Base-by-base conservation (phyloP, 1,140 invertebrate genomes). In the Drosophila aff. region DNA sequence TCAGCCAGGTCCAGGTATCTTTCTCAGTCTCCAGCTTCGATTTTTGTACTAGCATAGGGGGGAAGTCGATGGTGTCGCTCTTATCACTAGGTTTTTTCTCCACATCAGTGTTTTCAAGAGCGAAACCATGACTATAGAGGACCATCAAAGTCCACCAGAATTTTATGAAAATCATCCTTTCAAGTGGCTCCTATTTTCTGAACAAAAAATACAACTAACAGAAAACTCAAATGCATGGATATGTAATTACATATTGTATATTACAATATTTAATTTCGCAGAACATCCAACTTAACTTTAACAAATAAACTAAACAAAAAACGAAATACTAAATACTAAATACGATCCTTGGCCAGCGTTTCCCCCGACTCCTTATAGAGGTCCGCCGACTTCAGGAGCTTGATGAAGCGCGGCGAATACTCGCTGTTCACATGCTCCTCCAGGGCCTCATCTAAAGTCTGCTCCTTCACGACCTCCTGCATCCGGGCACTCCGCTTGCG, bases 301-400 rank as follows among this genome's bases (percentile, higher is more conserved):
- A 44, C 31, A 50, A 47, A 36, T 63, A 3, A 46, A 63, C 13
- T 9, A 63, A 41, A 23, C 28, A 43, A 21, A 23, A 46, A 60
- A 33, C 3, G 1, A n/a, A 62, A 44, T 33, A 10, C 52, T 36
- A 74, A 1, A 28, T 28, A 9, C 52, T 36, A 74, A 7, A 28
- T 33, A 8, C 67, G 73, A 15, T 50, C 68, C 63, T 62, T 90
- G 6, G 85, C 73, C 38, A 76, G 63, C 23, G 81, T 71, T 40
- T 81, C 78, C 9, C 85, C 85, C 8, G 67, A 67, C 40, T 77
- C 71, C 67, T 75, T 90, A 23, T 80, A 90, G 1, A 90, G 65
- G 18, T 90, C 85, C 0, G 85, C 86, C 0, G 85, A 76, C 44
- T 80, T 90, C 0, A 90, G 46, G 1, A 90, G 59, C 46, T 90